A percentile compares a stretch with the other conserved stretches of the same genome.
These are phyloP conservation scores for Calephelis nemesis DNA, from an alignment of 1,140 invertebrate genomes.

Conservation along the genomic window DNA sequence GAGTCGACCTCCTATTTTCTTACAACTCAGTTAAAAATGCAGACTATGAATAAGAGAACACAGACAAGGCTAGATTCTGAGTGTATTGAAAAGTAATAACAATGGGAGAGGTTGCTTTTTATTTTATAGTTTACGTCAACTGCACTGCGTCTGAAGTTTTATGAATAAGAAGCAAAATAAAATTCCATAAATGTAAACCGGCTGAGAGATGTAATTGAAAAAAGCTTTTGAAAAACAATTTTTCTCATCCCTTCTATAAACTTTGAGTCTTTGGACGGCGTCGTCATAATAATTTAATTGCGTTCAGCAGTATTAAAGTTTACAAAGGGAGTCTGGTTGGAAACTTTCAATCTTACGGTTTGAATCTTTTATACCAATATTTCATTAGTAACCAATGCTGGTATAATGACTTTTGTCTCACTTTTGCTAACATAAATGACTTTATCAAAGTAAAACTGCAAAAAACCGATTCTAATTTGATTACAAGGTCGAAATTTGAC, in stretches of 20 bases:
- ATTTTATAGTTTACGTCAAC: constrained; percentile 1
- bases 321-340: neutral
- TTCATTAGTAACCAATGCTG: no score
- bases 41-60: neutral
- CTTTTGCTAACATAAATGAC: no score
- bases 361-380: neutral
- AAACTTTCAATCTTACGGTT: neutral
- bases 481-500: no score
- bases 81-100: neutral
- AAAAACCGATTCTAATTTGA: no score
- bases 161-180: neutral
- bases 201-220: constrained; percentile 12
- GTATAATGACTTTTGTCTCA: no score
- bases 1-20: no score
- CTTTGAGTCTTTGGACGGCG: constrained; percentile 5
- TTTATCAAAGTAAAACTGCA: no score
- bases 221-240: constrained; percentile 14
- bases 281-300: constrained; percentile 9
- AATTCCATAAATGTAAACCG: constrained; percentile 5
- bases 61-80: neutral
- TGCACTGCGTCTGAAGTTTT: constrained; percentile 7
- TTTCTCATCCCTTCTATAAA: constrained; percentile 14
- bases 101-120: neutral
- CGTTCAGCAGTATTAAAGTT: constrained; percentile 13
- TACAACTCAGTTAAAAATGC: neutral